Evolutionary conservation across 2,797 vertebrate species (phyloP).

Genomic region (Trematomus bernacchii): DNA sequence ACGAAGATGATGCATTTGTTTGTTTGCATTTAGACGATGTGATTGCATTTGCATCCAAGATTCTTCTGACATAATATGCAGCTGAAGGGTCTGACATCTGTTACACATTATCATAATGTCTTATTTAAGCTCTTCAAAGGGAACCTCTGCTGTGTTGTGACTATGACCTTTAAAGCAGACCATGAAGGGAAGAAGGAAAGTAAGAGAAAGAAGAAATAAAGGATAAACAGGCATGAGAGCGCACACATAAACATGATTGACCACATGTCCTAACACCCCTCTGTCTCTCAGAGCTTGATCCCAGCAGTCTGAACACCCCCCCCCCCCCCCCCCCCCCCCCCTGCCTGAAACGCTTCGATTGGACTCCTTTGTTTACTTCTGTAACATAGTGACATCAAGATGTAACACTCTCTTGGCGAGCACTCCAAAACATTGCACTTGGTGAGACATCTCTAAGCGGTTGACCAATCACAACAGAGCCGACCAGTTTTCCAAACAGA

Average conservation of each 20-base stretch:
- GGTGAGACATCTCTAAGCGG: too few relatives aligned
- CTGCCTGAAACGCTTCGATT: too few relatives aligned
- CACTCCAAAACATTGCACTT: too few relatives aligned
- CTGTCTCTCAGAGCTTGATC: constrained; percentile 4
- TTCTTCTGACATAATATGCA: constrained; percentile 9
- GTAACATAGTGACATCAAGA: too few relatives aligned
- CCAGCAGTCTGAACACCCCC: too few relatives aligned
- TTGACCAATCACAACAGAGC: too few relatives aligned
- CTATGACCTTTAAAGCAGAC: constrained; percentile 26
- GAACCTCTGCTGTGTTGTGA: constrained; percentile 9
- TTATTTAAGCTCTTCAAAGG: constrained; percentile 28
- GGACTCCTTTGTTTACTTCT: too few relatives aligned
- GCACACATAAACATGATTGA: constrained; percentile 10
- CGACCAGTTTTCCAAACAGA: too few relatives aligned
- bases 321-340: too few relatives aligned
- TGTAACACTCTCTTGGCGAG: too few relatives aligned
- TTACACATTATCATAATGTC: constrained; percentile 24
- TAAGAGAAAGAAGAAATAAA: not conserved
- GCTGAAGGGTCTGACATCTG: constrained; percentile 46
- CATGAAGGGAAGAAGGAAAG: not conserved
- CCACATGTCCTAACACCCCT: constrained; percentile 15
- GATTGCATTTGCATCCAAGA: constrained; percentile 4
- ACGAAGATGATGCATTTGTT: constrained; percentile 10
- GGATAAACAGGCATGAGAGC: constrained; percentile 4
- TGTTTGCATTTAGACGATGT: not conserved